These are phyloP conservation scores for Ammodramus savannarum DNA, from an alignment of 2,113 vertebrate species.

Conservation along the genomic window DNA sequence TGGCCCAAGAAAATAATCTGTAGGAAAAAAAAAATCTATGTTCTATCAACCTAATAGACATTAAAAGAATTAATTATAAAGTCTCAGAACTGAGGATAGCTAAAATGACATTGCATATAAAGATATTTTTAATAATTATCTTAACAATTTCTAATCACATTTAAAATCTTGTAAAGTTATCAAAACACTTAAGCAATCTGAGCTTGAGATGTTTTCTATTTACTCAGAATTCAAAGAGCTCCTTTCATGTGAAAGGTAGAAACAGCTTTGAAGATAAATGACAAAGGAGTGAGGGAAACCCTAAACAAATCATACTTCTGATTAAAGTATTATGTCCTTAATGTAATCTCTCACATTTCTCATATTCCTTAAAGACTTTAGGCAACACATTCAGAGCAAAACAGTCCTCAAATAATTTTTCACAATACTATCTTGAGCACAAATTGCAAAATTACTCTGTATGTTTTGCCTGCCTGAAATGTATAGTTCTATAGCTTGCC, in stretches of 20 bases:
- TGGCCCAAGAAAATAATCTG: background rate
- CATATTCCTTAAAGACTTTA: background rate
- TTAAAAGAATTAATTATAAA: constrained; percentile 29
- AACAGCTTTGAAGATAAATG: constrained; percentile 55
- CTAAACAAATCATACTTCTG: constrained; percentile 21
- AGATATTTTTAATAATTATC: constrained; percentile 25
- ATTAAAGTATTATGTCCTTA: constrained; percentile 6
- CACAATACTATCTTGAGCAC: background rate
- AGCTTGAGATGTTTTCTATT: constrained; percentile 39
- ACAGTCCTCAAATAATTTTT: background rate
- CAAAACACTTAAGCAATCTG: constrained; percentile 34
- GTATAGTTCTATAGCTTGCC: background rate
- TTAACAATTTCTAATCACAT: constrained; percentile 44
- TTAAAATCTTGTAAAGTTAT: constrained; percentile 39
- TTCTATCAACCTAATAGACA: background rate
- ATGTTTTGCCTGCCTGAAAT: background rate
- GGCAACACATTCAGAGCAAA: background rate
- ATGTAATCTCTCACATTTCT: background rate
- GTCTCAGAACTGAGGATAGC: background rate
- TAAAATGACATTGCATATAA: background rate
- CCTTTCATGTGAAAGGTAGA: constrained; percentile 49
- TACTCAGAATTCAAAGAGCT: constrained; percentile 40
- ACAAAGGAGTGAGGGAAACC: constrained; percentile 17
- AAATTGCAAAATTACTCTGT: constrained; percentile 21
- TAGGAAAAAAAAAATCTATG: background rate